Percentiles rank a stretch among this genome's conserved stretches.
phyloP scores from a whole-genome alignment of 2,888 invertebrate genomes.

The Callimorpha dominula region DNA sequence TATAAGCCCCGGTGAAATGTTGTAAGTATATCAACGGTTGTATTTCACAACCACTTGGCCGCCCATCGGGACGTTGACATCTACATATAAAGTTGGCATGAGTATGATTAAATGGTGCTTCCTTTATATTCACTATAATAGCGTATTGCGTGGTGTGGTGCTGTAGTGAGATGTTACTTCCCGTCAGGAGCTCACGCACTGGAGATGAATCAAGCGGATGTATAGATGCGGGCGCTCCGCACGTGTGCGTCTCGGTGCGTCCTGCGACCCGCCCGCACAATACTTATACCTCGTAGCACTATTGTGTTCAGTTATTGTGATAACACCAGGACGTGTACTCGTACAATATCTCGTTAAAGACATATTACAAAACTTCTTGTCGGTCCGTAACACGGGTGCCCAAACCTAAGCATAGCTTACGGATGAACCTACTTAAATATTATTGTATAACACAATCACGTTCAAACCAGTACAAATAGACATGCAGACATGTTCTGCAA shows the following conservation, averaged over 20 bases:
- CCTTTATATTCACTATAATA: background rate
- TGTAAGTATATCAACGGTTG: background rate
- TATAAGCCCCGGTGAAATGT: background rate
- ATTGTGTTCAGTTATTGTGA: background rate
- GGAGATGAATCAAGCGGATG: constrained; percentile 24
- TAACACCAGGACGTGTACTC: background rate
- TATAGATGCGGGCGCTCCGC: constrained; percentile 9
- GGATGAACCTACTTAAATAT: no score
- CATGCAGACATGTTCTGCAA: background rate
- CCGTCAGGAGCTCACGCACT: constrained; percentile 7
- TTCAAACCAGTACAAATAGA: background rate
- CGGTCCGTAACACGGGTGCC: no score
- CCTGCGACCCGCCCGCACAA: background rate
- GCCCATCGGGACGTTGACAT: background rate
- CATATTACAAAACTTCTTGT: no score
- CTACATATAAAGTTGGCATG: background rate
- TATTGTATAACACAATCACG: background rate
- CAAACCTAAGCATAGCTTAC: background rate
- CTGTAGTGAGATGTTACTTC: constrained; percentile 6
- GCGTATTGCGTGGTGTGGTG: background rate
- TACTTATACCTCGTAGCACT: background rate
- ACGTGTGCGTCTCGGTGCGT: background rate
- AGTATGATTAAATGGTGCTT: background rate
- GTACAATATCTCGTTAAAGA: background rate
- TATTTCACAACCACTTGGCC: background rate